A percentile compares a stretch with the other conserved stretches of the same genome.
These are phyloP conservation scores for Drosophila santomea DNA, from an alignment of 1,140 invertebrate species.

Conservation along the genomic window DNA sequence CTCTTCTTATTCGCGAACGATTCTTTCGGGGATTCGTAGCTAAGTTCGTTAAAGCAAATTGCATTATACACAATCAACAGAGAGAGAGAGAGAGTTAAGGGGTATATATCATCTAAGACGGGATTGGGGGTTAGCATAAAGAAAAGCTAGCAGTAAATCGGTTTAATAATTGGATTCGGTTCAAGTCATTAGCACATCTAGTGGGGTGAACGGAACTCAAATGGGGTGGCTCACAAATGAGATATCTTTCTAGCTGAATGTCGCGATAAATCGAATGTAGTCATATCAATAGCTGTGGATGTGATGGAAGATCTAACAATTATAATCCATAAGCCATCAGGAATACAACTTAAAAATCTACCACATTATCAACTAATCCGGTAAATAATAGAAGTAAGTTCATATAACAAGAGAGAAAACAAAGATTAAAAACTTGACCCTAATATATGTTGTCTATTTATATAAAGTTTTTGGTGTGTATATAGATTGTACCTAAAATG, in stretches of 20 bases:
- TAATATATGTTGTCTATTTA: neutral
- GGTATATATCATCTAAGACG: slow-evolving; percentile 31
- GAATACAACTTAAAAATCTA: slow-evolving; percentile 18
- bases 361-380: slow-evolving; percentile 1
- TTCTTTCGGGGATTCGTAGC: slow-evolving; percentile 51
- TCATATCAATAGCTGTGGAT: neutral
- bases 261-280: slow-evolving; percentile 4
- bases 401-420: neutral
- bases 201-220: slow-evolving; percentile 19
- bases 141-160: slow-evolving; percentile 55
- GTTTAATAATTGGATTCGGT: slow-evolving; percentile 41
- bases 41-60: slow-evolving; percentile 75
- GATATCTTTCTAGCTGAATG: slow-evolving; percentile 23
- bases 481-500: neutral
- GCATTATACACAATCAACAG: slow-evolving; percentile 73
- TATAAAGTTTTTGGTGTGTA: neutral
- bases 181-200: slow-evolving; percentile 59
- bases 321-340: neutral
- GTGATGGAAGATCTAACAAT: slow-evolving; percentile 6
- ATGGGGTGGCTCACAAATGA: slow-evolving; percentile 24
- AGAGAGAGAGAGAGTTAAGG: slow-evolving; percentile 23
- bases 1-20: slow-evolving; percentile 22
- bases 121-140: slow-evolving; percentile 24
- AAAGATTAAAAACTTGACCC: neutral
- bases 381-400: neutral